Percentiles rank a stretch among this genome's conserved stretches.
Evolutionary conservation across 2,113 vertebrate species (phyloP).

Genomic region (Sander lucioperca): DNA sequence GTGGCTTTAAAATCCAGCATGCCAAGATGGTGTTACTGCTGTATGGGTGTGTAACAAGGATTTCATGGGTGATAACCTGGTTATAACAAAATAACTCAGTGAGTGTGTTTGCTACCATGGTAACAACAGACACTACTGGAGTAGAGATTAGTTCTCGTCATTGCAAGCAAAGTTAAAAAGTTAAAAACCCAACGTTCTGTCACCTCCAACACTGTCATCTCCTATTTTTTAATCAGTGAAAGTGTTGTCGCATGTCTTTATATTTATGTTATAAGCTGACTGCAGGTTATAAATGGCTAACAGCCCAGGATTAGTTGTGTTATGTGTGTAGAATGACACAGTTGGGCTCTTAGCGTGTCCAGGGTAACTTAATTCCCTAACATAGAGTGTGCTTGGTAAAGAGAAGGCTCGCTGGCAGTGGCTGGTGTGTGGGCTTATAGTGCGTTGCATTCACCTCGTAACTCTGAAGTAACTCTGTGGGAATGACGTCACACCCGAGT

Average conservation of each 20-base stretch:
- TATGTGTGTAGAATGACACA: too few relatives aligned
- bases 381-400: too few relatives aligned
- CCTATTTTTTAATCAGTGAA: too few relatives aligned
- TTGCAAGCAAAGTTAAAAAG: not conserved
- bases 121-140: not conserved
- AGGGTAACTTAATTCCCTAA: too few relatives aligned
- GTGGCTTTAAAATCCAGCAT: constrained; percentile 13
- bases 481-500: too few relatives aligned
- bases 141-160: not conserved
- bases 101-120: not conserved
- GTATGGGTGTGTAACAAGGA: constrained; percentile 2
- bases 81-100: not conserved
- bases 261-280: too few relatives aligned
- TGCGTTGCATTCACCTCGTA: too few relatives aligned
- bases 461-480: too few relatives aligned
- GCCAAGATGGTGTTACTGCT: constrained; percentile 4
- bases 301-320: too few relatives aligned
- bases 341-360: too few relatives aligned
- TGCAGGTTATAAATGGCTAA: not conserved
- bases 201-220: not conserved
- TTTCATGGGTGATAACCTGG: constrained; percentile 1
- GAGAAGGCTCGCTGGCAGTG: too few relatives aligned
- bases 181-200: not conserved
- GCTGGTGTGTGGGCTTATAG: too few relatives aligned
- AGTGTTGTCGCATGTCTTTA: not conserved